Conservation (phyloP, 2,113 vertebrate species). For the Nerophis ophidion region DNA sequence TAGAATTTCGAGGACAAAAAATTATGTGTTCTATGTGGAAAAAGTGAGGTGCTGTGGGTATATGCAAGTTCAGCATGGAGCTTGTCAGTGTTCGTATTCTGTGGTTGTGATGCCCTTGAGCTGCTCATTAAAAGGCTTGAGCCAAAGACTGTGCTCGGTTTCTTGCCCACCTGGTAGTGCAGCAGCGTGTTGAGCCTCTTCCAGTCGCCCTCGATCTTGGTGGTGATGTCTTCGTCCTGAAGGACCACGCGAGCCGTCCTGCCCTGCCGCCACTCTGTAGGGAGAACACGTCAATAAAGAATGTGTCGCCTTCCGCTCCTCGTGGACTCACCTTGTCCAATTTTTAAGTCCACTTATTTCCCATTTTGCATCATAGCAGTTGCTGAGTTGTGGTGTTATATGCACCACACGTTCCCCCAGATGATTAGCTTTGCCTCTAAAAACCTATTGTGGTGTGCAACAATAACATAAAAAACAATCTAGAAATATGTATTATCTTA, state of each 20-base stretch:
- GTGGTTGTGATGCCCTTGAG: constrained; percentile 3
- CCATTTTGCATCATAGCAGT: neutral
- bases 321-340: too few relatives aligned
- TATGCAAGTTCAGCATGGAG: too few relatives aligned
- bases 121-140: constrained; percentile 11
- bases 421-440: too few relatives aligned
- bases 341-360: neutral
- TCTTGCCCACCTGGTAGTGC: constrained; percentile 82
- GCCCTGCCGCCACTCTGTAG: constrained; percentile 88
- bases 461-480: too few relatives aligned
- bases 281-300: constrained; percentile 21
- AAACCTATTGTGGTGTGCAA: too few relatives aligned
- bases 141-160: neutral
- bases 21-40: too few relatives aligned
- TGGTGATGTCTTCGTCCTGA: constrained; percentile 93
- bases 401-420: too few relatives aligned
- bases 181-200: constrained; percentile 87
- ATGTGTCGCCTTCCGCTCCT: neutral
- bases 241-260: constrained; percentile 87
- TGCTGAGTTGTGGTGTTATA: too few relatives aligned
- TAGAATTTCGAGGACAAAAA: too few relatives aligned
- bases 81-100: too few relatives aligned
- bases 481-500: too few relatives aligned
- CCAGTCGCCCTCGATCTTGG: constrained; percentile 93
- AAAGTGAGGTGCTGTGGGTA: too few relatives aligned